These are phyloP conservation scores for Drosophila azteca DNA, from an alignment of 1,140 invertebrate species.

Conservation along the genomic window DNA sequence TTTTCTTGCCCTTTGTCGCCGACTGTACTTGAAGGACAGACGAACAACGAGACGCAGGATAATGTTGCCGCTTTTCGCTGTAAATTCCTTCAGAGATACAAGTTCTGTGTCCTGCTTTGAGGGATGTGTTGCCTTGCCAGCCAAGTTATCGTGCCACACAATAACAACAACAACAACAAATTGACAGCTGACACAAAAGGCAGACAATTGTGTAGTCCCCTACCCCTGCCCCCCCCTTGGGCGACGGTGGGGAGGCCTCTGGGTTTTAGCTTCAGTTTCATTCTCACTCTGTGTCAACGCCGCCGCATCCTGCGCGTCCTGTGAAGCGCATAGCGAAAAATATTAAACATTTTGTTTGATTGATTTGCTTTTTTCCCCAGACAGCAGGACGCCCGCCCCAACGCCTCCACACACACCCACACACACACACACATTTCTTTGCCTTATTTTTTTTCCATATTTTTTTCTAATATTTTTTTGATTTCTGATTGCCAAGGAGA, in stretches of 20 bases:
- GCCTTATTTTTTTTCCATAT: neutral
- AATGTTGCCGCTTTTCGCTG: too few species aligned
- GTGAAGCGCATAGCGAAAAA: constrained; percentile 65
- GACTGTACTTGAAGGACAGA: too few species aligned
- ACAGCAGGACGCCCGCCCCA: constrained; percentile 16
- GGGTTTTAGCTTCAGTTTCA: constrained; percentile 18
- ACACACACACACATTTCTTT: neutral
- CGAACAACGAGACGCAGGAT: too few species aligned
- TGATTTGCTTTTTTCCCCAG: constrained; percentile 47
- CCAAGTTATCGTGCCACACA: constrained; percentile 15
- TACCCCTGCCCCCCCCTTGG: neutral
- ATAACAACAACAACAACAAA: constrained; percentile 9
- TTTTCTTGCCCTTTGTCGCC: neutral
- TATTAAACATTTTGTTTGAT: constrained; percentile 69
- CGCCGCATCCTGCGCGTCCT: constrained; percentile 1
- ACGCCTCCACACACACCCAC: neutral
- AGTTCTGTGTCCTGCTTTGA: too few species aligned
- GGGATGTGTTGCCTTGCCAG: constrained; percentile 9
- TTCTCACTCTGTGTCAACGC: constrained; percentile 37
- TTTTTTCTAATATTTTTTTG: constrained; percentile 11
- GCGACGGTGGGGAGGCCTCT: too few species aligned
- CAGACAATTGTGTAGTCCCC: constrained; percentile 17
- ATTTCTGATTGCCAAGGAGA: constrained; percentile 15
- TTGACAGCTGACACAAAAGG: constrained; percentile 49
- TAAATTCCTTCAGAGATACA: too few species aligned